Evolutionary conservation across 2,888 invertebrate genomes (phyloP).

Genomic region (Xanthia icteritia): DNA sequence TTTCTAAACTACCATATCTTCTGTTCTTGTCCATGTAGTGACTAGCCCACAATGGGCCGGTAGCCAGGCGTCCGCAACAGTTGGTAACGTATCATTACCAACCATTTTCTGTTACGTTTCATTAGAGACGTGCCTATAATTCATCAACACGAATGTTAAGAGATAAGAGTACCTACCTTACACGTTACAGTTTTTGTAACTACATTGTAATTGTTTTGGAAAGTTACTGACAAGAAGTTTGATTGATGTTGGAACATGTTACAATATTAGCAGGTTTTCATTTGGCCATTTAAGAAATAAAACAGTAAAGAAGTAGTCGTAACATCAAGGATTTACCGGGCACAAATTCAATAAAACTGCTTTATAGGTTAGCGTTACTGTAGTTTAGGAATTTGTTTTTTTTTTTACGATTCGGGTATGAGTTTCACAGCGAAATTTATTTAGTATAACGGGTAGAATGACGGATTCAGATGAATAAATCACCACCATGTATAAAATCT

Average conservation of each 20-base stretch:
- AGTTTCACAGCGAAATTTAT: not conserved
- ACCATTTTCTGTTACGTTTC: conserved; percentile 54
- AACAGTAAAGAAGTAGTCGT: not conserved
- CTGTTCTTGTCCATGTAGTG: conserved; percentile 23
- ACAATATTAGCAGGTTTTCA: conserved; percentile 14
- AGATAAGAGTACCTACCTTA: conserved; percentile 32
- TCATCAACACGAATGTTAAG: conserved; percentile 32
- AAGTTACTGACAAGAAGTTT: conserved; percentile 21
- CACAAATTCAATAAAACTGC: not conserved
- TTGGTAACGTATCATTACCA: conserved; percentile 59
- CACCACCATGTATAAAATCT: not conserved
- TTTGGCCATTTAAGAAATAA: not conserved
- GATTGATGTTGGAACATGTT: conserved; percentile 6
- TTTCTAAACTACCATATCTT: conserved; percentile 14
- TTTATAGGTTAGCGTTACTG: not conserved
- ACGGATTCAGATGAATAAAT: not conserved
- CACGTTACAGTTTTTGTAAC: conserved; percentile 34
- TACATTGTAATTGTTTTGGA: conserved; percentile 48
- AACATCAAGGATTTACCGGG: not conserved
- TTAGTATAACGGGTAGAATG: not conserved
- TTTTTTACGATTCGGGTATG: not conserved
- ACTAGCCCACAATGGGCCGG: conserved; percentile 65
- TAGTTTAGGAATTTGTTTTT: not conserved
- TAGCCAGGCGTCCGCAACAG: conserved; percentile 66
- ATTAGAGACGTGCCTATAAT: conserved; percentile 49